Conservation (phyloP, 1,140 invertebrate species). For the Penaeus japonicus region DNA sequence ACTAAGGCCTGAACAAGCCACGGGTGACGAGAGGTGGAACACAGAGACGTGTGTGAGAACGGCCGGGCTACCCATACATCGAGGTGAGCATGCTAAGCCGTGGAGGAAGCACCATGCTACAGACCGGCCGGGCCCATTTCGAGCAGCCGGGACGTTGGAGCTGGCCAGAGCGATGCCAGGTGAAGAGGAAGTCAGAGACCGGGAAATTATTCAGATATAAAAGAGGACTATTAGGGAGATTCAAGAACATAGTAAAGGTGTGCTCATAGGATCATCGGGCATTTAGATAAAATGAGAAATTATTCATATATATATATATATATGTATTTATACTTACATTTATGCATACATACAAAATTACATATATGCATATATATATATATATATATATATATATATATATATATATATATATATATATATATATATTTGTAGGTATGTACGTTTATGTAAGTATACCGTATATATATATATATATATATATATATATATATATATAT, state of each 20-base stretch:
- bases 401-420: not conserved
- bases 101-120: conserved; percentile 44
- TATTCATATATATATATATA: not conserved
- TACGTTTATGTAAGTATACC: not conserved
- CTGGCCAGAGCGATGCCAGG: not conserved
- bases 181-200: not conserved
- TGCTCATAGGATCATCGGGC: conserved; percentile 29
- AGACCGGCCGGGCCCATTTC: not conserved
- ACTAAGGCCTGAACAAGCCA: too few species aligned
- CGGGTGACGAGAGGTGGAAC: too few species aligned
- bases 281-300: not conserved
- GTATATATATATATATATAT: not conserved
- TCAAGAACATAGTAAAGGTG: conserved; percentile 9
- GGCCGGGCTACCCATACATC: conserved; percentile 37
- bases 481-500: not conserved
- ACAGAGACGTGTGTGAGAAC: not conserved
- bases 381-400: not conserved
- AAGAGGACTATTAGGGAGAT: not conserved
- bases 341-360: not conserved
- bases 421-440: not conserved
- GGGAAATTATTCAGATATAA: not conserved
- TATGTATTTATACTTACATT: not conserved
- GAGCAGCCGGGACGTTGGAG: too few species aligned
- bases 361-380: not conserved
- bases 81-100: conserved; percentile 47